These are phyloP conservation scores for Achatina immaculata DNA, from an alignment of 1,140 invertebrate genomes.

Conservation along the genomic window DNA sequence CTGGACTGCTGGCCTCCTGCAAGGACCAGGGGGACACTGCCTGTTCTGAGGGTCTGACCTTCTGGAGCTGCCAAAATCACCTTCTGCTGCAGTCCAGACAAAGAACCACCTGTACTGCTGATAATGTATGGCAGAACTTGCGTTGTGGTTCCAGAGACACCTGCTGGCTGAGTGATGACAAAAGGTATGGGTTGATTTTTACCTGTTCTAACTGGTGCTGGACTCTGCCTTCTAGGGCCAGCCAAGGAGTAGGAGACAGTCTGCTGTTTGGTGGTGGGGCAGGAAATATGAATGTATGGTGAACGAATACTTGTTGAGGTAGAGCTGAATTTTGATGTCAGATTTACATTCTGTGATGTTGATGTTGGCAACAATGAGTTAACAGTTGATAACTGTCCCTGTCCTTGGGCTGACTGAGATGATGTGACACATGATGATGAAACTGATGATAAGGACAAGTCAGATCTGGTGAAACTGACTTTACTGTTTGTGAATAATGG, in stretches of 20 bases:
- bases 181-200: conserved; percentile 13
- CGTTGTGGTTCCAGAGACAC: not conserved
- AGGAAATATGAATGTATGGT: conserved; percentile 26
- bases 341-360: not conserved
- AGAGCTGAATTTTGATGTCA: not conserved
- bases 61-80: conserved; percentile 10
- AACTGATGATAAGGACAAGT: not conserved
- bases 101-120: not conserved
- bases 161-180: conserved; percentile 6
- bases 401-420: not conserved
- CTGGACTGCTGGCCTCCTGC: not conserved
- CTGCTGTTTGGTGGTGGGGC: conserved; percentile 28
- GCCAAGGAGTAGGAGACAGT: conserved; percentile 16
- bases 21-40: not conserved
- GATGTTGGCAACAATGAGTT: conserved; percentile 7
- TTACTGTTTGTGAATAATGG: not conserved
- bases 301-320: conserved; percentile 13
- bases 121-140: conserved; percentile 11
- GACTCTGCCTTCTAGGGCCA: not conserved
- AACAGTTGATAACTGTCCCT: not conserved
- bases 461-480: not conserved
- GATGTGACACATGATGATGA: conserved; percentile 18
- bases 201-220: not conserved
- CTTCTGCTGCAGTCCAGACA: not conserved
- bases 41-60: not conserved